Evolutionary conservation across 1,140 invertebrate species (phyloP).

Genomic region (Drosophila parvula): DNA sequence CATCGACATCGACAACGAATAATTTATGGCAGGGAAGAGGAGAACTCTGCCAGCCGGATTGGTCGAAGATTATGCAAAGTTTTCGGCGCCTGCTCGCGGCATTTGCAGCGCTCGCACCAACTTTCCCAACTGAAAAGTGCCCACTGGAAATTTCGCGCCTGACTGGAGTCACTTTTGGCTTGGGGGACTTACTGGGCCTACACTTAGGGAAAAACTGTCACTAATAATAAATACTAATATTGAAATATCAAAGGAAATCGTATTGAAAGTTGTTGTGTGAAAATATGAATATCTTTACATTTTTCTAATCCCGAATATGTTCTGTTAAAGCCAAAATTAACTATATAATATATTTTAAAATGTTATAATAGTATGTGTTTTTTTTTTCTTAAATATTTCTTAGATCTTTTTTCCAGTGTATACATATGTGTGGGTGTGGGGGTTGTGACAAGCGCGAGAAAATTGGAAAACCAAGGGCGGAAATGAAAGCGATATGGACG

Average conservation of each 20-base stretch:
- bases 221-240: no score
- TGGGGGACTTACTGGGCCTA: constrained; percentile 7
- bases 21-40: constrained; percentile 38
- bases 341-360: no score
- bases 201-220: background rate
- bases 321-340: no score
- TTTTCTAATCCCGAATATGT: no score
- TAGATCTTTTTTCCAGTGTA: background rate
- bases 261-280: no score
- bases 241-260: background rate
- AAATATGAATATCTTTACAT: no score
- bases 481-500: constrained; percentile 25
- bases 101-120: constrained; percentile 8
- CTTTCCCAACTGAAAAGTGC: constrained; percentile 27
- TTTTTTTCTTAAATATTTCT: background rate
- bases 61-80: constrained; percentile 60
- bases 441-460: constrained; percentile 37
- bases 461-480: constrained; percentile 19
- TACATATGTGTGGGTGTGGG: background rate
- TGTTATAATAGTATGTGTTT: no score
- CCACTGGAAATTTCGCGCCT: constrained; percentile 32
- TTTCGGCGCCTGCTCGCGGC: constrained; percentile 36
- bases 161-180: constrained; percentile 33
- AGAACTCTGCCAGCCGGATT: constrained; percentile 7
- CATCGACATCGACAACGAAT: constrained; percentile 21